Evolutionary conservation across 1,140 invertebrate genomes (phyloP), one percentile per base, ranked within the genome.

Genomic region (Bombus confusus): DNA sequence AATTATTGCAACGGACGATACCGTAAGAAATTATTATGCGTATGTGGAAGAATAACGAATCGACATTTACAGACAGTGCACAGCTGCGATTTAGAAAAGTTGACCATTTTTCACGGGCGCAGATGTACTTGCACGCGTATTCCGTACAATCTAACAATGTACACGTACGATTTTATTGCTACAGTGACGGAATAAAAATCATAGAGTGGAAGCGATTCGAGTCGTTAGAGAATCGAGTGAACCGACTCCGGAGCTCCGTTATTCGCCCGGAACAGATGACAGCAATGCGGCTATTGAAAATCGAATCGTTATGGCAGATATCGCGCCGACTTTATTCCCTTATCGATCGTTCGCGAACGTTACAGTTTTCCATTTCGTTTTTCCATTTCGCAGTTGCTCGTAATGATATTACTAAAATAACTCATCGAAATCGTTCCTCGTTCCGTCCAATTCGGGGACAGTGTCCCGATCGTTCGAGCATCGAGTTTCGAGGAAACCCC

Each of bases 261-360:
- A 52, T 57, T 69, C 62, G 62, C 12, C 43, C 43, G 47, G 81
- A 57, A 78, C 81, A 83, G 81, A 83, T 83, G 81, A 83, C 81
- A 83, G 62, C 81, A 22, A 69, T 75, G 73, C 62, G 41, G 34
- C 81, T 78, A 83, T 78, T 78, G 81, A 83, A 83, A 83, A 83
- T 83, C 62, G 74, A 83, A 69, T 77, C 81, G 81, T 68, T 76
- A 68, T 47, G 43, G 15, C 3, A 28, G 34, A 9, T 74, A 34
- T 66, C 39, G 72, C 41, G 9, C 22, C 59, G 59, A 83, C 64
- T 77, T 76, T 77, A 77, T 39, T 39, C 62, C 4, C 10, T 25
- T 37, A 77, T 77, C 74, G 73, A 83, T 77, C 73, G 77, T 25
- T 12, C 28, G 15, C 2, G 31, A 69, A 47, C 64, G 25, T 47